Conservation (phyloP, 2,113 vertebrate genomes). For the Oceanodroma tethys region DNA sequence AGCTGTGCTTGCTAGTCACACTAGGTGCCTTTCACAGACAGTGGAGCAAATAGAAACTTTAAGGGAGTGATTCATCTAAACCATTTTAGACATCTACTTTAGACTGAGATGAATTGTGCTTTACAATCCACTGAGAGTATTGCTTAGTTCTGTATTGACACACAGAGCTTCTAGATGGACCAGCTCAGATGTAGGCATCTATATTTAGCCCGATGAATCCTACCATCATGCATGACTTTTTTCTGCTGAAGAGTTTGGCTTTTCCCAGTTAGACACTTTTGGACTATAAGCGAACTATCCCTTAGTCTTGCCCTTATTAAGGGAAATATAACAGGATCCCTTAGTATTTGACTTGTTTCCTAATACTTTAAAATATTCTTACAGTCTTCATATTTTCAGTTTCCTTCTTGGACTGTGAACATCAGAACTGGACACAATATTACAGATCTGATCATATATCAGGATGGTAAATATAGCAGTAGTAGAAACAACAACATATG, state of each 20-base stretch:
- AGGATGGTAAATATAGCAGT: not conserved
- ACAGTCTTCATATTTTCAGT: not conserved
- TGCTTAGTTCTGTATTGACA: conserved; percentile 25
- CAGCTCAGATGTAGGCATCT: not conserved
- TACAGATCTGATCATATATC: not conserved
- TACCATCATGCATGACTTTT: not conserved
- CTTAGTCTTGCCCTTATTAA: not conserved
- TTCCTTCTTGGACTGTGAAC: not conserved
- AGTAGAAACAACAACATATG: not conserved
- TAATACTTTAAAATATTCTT: not conserved
- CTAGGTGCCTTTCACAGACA: conserved; percentile 12
- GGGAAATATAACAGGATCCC: not conserved
- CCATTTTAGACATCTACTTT: conserved; percentile 6
- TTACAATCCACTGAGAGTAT: not conserved
- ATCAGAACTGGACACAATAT: not conserved
- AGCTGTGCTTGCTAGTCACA: not conserved
- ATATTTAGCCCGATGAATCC: not conserved
- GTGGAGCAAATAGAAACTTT: conserved; percentile 16
- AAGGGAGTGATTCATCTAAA: conserved; percentile 53
- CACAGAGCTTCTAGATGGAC: not conserved
- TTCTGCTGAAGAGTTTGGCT: not conserved
- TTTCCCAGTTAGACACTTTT: not conserved
- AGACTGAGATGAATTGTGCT: conserved; percentile 43
- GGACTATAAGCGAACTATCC: not conserved
- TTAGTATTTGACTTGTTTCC: not conserved